Conservation (phyloP, 1,140 invertebrate genomes). For the Philopotamus ludificatus region DNA sequence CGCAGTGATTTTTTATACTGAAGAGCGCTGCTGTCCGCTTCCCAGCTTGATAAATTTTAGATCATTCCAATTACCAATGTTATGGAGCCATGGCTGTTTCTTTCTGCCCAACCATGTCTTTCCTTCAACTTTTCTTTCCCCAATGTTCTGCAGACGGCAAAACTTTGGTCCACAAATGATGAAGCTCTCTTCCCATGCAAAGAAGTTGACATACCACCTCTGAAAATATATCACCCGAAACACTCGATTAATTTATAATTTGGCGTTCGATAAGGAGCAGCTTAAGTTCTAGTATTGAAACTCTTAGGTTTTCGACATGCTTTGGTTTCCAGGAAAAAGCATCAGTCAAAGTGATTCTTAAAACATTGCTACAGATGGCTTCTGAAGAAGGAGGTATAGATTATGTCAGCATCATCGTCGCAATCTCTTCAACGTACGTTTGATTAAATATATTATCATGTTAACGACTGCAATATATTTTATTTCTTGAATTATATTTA, state of each 20-base stretch:
- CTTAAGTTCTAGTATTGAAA: slow-evolving; percentile 67
- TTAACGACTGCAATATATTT: background rate
- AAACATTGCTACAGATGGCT: slow-evolving; percentile 75
- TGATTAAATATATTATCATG: background rate
- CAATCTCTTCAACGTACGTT: slow-evolving; percentile 75
- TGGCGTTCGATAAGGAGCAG: slow-evolving; percentile 45
- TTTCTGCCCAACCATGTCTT: too few relatives aligned
- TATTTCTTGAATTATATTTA: slow-evolving; percentile 40
- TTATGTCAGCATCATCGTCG: slow-evolving; percentile 86
- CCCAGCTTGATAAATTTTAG: too few relatives aligned
- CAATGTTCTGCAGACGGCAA: too few relatives aligned
- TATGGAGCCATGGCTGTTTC: too few relatives aligned
- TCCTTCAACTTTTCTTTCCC: too few relatives aligned
- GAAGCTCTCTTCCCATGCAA: too few relatives aligned
- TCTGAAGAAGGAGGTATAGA: slow-evolving; percentile 68
- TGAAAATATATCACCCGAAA: slow-evolving; percentile 55
- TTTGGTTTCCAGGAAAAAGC: slow-evolving; percentile 78
- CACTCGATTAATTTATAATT: slow-evolving; percentile 64
- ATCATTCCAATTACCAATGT: too few relatives aligned
- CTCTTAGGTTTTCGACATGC: slow-evolving; percentile 81
- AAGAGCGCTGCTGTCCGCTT: too few relatives aligned
- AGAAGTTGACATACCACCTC: too few relatives aligned
- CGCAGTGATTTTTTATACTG: too few relatives aligned
- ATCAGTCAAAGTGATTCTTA: slow-evolving; percentile 80
- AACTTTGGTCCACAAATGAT: too few relatives aligned